Conservation (phyloP, 2,888 invertebrate species). For the Drosophila putrida region DNA sequence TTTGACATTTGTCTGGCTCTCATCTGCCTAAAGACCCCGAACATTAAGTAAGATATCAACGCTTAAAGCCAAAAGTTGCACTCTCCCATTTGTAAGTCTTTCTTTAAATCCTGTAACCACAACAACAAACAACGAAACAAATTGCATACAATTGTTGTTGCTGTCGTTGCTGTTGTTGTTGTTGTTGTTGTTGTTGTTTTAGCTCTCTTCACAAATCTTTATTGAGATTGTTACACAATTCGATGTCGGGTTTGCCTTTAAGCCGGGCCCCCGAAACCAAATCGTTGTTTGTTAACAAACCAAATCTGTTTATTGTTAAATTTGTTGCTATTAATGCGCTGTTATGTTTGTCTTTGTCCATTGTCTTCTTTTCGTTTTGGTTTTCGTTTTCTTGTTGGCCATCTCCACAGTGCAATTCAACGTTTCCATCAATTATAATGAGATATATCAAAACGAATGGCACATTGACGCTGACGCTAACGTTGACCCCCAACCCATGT, state of each 20-base stretch:
- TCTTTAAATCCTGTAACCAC: slow-evolving; percentile 35
- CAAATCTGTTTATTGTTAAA: slow-evolving; percentile 72
- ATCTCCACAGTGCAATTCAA: slow-evolving; percentile 42
- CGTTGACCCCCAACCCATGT: slow-evolving; percentile 24
- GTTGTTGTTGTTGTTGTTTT: slow-evolving; percentile 15
- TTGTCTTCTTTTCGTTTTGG: slow-evolving; percentile 45
- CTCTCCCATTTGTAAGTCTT: slow-evolving; percentile 30
- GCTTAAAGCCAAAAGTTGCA: neutral
- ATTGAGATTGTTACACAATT: slow-evolving; percentile 49
- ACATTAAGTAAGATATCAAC: slow-evolving; percentile 31
- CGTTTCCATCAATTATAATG: slow-evolving; percentile 76
- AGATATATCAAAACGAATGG: slow-evolving; percentile 75
- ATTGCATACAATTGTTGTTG: slow-evolving; percentile 44
- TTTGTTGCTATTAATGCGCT: slow-evolving; percentile 45
- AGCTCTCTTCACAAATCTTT: slow-evolving; percentile 33
- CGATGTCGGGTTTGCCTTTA: slow-evolving; percentile 39
- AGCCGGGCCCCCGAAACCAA: slow-evolving; percentile 67
- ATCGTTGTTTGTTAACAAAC: slow-evolving; percentile 70
- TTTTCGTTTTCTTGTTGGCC: slow-evolving; percentile 1
- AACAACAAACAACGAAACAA: slow-evolving; percentile 34
- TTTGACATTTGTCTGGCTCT: slow-evolving; percentile 3
- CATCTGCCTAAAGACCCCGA: neutral
- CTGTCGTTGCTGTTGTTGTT: slow-evolving; percentile 16
- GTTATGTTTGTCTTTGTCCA: slow-evolving; percentile 58
- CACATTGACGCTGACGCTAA: slow-evolving; percentile 51